Conservation (phyloP, 2,797 vertebrate species). For the Bradypus variegatus region DNA sequence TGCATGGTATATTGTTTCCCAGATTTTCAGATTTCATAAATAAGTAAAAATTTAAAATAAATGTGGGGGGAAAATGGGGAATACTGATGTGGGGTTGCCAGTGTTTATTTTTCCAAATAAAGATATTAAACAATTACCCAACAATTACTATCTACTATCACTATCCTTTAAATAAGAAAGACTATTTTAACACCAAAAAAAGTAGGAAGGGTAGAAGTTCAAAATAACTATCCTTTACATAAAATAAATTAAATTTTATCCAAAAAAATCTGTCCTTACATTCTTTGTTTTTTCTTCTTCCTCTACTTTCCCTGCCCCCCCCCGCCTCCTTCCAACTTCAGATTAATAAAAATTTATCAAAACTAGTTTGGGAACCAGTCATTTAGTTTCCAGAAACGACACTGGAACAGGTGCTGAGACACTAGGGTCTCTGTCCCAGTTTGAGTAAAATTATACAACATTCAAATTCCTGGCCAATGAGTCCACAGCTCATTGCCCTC, state of each 20-base stretch:
- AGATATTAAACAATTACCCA: neutral
- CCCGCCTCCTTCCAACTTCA: neutral
- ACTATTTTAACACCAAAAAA: neutral
- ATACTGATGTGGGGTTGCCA: neutral
- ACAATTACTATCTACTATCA: neutral
- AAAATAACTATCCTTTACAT: constrained; percentile 13
- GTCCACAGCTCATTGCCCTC: neutral
- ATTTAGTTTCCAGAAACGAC: neutral
- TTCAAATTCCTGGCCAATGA: neutral
- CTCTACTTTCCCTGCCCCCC: no score
- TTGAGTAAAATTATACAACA: accelerated
- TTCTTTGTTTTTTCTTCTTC: neutral
- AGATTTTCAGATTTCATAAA: neutral
- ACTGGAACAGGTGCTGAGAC: neutral
- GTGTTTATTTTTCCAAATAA: neutral
- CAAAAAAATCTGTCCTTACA: neutral
- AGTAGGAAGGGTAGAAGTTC: neutral
- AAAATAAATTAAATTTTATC: neutral
- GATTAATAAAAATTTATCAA: neutral
- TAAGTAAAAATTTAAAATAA: constrained; percentile 19
- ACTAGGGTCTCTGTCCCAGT: no score
- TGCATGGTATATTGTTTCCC: neutral
- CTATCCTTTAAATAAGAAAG: neutral
- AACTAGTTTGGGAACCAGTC: neutral
- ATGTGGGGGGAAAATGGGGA: neutral